Evolutionary conservation across 2,113 vertebrate genomes (phyloP).

Genomic region (Centropristis striata): DNA sequence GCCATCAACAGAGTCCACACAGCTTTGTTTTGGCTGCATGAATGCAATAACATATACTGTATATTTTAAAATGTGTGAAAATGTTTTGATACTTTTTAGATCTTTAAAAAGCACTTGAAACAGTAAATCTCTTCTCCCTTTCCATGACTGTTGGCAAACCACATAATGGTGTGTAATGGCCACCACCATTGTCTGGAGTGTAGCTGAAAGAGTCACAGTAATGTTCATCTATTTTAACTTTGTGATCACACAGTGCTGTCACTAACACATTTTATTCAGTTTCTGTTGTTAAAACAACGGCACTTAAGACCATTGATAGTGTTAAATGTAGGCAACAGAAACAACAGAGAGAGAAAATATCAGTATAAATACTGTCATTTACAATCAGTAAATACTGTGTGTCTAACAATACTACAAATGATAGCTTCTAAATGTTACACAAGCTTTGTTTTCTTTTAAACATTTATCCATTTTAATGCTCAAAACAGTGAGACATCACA

Average conservation of each 20-base stretch:
- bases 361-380: not conserved
- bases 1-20: not conserved
- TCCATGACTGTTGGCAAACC: no score
- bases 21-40: not conserved
- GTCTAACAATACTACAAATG: not conserved
- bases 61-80: not conserved
- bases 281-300: not conserved
- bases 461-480: not conserved
- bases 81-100: not conserved
- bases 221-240: not conserved
- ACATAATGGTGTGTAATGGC: no score
- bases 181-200: no score
- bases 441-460: not conserved
- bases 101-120: not conserved
- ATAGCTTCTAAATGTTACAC: not conserved
- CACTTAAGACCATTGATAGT: no score
- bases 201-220: not conserved
- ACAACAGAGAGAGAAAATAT: not conserved
- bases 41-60: not conserved
- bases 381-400: no score
- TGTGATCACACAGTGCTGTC: not conserved
- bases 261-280: not conserved
- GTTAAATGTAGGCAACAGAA: not conserved
- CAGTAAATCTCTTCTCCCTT: not conserved
- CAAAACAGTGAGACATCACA: not conserved